Conservation (phyloP, 53 echinoderm and acorn worm genomes). For the Hippasteria phrygiana region DNA sequence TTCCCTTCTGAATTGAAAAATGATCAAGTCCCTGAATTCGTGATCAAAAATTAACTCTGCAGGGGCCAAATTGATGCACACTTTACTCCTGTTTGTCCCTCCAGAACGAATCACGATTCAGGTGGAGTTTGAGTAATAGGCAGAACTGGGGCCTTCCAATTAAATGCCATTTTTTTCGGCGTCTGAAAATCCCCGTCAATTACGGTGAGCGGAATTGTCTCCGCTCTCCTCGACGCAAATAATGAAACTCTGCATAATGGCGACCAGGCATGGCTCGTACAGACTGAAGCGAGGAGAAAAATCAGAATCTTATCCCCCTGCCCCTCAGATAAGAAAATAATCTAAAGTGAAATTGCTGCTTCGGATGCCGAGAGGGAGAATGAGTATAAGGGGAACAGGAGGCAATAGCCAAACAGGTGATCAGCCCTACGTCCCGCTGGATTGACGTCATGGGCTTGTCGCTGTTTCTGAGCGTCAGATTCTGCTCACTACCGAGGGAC, state of each 20-base stretch:
- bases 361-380: neutral
- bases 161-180: neutral
- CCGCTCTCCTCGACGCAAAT: neutral
- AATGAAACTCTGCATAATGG: neutral
- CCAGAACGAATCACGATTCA: neutral
- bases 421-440: conserved; percentile 10
- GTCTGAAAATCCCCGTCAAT: neutral
- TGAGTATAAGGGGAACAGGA: neutral
- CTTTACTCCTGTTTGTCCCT: neutral
- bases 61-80: no score
- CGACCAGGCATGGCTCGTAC: neutral
- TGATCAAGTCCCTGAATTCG: no score
- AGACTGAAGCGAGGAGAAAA: neutral
- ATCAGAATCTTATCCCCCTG: neutral
- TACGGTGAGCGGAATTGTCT: neutral
- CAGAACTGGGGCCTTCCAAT: neutral
- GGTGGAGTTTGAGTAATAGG: neutral
- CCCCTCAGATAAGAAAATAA: neutral
- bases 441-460: conserved; percentile 45
- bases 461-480: neutral
- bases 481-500: neutral
- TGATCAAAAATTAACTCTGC: no score
- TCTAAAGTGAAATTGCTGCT: conserved; percentile 24
- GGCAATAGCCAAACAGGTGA: conserved; percentile 51
- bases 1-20: no score